phyloP scores from a whole-genome alignment of 2,797 vertebrate species.

The Amblyraja radiata region DNA sequence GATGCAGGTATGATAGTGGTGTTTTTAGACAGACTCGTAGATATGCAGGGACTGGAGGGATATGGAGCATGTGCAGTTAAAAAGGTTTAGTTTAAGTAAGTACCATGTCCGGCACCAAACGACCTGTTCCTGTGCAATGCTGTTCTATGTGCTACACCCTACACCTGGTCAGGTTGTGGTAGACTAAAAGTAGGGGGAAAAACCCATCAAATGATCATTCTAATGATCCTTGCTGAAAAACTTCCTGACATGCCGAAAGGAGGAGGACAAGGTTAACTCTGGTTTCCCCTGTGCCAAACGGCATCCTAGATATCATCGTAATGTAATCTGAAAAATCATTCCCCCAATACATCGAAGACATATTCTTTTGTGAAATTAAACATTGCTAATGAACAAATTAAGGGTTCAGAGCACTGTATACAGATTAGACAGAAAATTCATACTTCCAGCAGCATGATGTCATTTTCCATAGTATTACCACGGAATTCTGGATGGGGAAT shows the following conservation, averaged over 20 bases:
- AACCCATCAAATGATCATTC: neutral
- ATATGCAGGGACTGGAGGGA: too few species aligned
- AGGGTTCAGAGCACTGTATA: neutral
- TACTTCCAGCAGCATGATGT: slow-evolving; percentile 12
- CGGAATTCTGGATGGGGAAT: neutral
- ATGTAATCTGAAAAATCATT: neutral
- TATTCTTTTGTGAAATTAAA: neutral
- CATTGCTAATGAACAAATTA: neutral
- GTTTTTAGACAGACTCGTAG: too few species aligned
- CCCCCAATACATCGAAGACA: neutral
- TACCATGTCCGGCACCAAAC: too few species aligned
- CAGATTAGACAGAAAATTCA: neutral
- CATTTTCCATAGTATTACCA: neutral
- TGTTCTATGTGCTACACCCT: too few species aligned
- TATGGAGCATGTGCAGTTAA: too few species aligned
- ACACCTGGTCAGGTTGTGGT: too few species aligned
- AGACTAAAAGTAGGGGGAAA: neutral
- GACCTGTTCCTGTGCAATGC: too few species aligned
- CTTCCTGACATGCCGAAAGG: neutral
- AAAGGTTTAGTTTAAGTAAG: too few species aligned
- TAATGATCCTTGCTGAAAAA: neutral
- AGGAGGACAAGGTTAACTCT: neutral
- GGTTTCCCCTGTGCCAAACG: neutral
- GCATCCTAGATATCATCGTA: neutral
- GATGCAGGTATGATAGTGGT: too few species aligned